A percentile compares a stretch with the other conserved stretches of the same genome.
Conservation (phyloP, 2,797 vertebrate genomes). For the Carapus acus region DNA sequence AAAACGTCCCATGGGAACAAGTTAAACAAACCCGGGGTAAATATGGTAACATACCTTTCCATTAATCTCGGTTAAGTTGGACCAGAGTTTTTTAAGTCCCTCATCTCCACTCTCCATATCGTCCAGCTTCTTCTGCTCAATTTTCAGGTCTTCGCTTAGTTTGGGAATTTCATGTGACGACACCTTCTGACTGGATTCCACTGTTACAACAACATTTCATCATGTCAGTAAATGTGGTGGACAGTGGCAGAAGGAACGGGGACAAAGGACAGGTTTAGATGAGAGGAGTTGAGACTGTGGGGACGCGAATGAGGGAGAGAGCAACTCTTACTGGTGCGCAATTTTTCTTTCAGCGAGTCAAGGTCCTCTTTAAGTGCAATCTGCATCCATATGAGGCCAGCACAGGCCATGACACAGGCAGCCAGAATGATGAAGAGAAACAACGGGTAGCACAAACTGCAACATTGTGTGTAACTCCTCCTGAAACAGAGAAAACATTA, state of each 20-base stretch:
- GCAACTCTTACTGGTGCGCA: conserved; percentile 82
- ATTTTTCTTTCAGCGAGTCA: conserved; percentile 89
- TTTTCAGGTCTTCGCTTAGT: conserved; percentile 89
- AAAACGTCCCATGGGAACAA: too few species aligned
- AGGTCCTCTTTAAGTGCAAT: conserved; percentile 93
- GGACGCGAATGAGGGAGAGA: conserved; percentile 1
- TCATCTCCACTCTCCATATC: conserved; percentile 84
- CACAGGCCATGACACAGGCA: conserved; percentile 89
- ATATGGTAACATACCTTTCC: conserved; percentile 77
- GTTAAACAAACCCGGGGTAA: not conserved
- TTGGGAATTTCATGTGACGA: conserved; percentile 89
- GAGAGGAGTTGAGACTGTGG: too few species aligned
- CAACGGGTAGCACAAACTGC: conserved; percentile 88
- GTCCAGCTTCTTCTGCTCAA: conserved; percentile 80
- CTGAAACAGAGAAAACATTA: conserved; percentile 54
- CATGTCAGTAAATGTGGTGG: conserved; percentile 18
- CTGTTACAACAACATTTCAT: conserved; percentile 61
- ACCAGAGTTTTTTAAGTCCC: conserved; percentile 87
- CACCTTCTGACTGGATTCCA: conserved; percentile 91
- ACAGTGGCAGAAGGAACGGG: not conserved
- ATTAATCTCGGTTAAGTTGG: conserved; percentile 91
- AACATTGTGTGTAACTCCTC: conserved; percentile 86
- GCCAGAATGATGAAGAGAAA: conserved; percentile 90
- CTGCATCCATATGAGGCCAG: conserved; percentile 98
- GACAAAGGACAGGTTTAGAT: conserved; percentile 1